Percentiles rank a stretch among this genome's conserved stretches.
Conservation (phyloP, 2,888 invertebrate species). For the Lydus trimaculatus region DNA sequence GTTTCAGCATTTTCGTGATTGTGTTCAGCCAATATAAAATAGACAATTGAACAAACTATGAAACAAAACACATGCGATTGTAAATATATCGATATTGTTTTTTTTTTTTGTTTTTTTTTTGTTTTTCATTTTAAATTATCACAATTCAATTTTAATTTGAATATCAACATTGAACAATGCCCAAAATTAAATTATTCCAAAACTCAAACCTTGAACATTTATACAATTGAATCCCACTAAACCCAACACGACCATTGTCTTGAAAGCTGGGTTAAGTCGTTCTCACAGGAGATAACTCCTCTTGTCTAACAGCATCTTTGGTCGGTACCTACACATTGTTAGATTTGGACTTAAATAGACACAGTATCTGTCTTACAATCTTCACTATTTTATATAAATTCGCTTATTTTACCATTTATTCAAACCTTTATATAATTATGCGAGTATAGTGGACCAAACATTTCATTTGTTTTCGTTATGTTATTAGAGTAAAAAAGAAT, state of each 20-base stretch:
- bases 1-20: neutral
- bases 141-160: neutral
- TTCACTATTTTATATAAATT: conserved; percentile 2
- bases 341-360: conserved; percentile 4
- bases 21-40: conserved; percentile 10
- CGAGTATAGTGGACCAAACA: neutral
- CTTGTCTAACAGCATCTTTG: conserved; percentile 23
- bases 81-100: neutral
- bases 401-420: neutral
- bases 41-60: conserved; percentile 10
- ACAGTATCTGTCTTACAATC: conserved; percentile 11
- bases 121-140: neutral
- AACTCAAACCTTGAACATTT: conserved; percentile 42
- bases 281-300: conserved; percentile 23
- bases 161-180: conserved; percentile 21
- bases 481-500: conserved; percentile 14
- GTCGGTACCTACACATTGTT: conserved; percentile 9
- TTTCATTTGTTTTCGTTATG: neutral
- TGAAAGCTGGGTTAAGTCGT: conserved; percentile 35
- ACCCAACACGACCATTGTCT: conserved; percentile 44
- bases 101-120: no score
- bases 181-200: conserved; percentile 30
- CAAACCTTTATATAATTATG: neutral
- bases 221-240: conserved; percentile 42
- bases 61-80: neutral